Evolutionary conservation across 2,797 vertebrate species (phyloP).

Genomic region (Gadopsis bispinosus): DNA sequence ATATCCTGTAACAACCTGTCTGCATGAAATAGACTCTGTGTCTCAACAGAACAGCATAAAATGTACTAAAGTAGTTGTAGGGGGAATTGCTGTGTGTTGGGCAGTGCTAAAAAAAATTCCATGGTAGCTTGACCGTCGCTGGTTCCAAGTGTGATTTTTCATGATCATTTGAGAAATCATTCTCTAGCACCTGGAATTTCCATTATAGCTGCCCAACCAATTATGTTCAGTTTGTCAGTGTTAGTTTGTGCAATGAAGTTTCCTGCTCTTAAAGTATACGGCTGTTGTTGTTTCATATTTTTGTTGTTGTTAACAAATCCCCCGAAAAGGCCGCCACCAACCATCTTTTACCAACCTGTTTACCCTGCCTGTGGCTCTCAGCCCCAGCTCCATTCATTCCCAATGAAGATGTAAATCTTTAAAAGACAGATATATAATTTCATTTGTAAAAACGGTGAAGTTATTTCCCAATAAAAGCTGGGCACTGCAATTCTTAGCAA

Average conservation of each 20-base stretch:
- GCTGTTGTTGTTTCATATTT: slow-evolving; percentile 30
- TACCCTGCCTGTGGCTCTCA: neutral
- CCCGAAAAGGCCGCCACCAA: slow-evolving; percentile 39
- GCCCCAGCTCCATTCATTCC: neutral
- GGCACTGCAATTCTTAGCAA: neutral
- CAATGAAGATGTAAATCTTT: neutral
- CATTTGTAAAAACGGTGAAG: neutral
- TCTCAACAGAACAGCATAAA: slow-evolving; percentile 23
- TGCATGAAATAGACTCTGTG: slow-evolving; percentile 62
- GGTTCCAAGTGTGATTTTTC: slow-evolving; percentile 30
- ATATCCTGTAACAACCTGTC: slow-evolving; percentile 40
- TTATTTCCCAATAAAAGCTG: neutral
- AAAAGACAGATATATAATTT: neutral
- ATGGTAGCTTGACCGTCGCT: slow-evolving; percentile 29
- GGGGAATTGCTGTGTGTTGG: slow-evolving; percentile 45
- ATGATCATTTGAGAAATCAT: slow-evolving; percentile 37
- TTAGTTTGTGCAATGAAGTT: slow-evolving; percentile 58
- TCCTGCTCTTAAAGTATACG: slow-evolving; percentile 35
- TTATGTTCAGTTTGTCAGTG: slow-evolving; percentile 37
- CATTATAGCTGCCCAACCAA: slow-evolving; percentile 49
- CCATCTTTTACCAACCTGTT: neutral
- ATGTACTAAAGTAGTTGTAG: neutral
- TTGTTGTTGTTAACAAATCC: slow-evolving; percentile 35
- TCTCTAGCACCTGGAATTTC: slow-evolving; percentile 60
- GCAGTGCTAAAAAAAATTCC: slow-evolving; percentile 54